Conservation (phyloP, 2,113 vertebrate species). For the Osmerus mordax region DNA sequence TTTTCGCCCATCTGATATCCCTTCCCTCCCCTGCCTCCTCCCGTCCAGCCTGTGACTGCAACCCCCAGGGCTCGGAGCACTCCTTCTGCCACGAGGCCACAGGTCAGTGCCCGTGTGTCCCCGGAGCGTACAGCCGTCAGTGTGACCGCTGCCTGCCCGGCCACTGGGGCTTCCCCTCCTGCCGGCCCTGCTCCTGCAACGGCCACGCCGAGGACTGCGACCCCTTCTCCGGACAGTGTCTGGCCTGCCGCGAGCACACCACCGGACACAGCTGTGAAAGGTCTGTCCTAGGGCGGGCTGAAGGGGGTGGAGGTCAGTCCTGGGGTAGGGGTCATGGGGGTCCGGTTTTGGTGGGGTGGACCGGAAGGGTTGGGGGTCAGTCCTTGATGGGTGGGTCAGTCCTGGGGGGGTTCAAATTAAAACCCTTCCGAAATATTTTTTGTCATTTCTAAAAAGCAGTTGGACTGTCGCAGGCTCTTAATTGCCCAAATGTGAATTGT, state of each 20-base stretch:
- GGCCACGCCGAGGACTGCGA: constrained; percentile 84
- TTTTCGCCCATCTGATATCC: not conserved
- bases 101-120: constrained; percentile 87
- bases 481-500: too few relatives aligned
- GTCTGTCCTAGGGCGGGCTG: constrained; percentile 49
- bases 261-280: constrained; percentile 86
- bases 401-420: too few relatives aligned
- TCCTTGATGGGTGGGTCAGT: not conserved
- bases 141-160: constrained; percentile 87
- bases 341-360: not conserved
- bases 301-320: not conserved
- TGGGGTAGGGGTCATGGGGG: not conserved
- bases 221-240: constrained; percentile 77
- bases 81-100: constrained; percentile 80
- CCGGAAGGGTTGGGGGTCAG: not conserved
- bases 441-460: too few relatives aligned
- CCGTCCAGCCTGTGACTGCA: constrained; percentile 82
- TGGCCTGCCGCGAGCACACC: constrained; percentile 82
- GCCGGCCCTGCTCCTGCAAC: constrained; percentile 87
- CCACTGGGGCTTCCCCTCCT: constrained; percentile 91
- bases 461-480: too few relatives aligned
- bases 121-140: constrained; percentile 78
- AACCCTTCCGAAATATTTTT: too few relatives aligned
- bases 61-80: constrained; percentile 79
- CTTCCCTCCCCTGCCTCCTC: constrained; percentile 9